These are phyloP conservation scores for Drosophila fulvimacula DNA, from an alignment of 2,888 invertebrate genomes.

Conservation along the genomic window DNA sequence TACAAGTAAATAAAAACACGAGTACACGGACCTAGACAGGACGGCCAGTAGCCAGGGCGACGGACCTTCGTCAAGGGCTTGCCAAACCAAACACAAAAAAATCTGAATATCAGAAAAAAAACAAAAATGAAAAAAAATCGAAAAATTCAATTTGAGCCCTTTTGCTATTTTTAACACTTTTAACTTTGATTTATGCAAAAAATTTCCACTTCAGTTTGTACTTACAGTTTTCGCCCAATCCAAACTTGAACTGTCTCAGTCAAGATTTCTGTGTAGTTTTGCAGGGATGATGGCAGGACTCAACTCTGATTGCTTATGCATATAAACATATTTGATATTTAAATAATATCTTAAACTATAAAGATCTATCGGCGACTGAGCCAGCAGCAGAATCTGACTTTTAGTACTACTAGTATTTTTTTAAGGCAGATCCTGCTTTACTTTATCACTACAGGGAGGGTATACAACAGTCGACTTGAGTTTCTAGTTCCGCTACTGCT, in stretches of 20 bases:
- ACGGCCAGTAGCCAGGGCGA: constrained; percentile 1
- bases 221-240: constrained; percentile 31
- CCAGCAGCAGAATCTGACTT: too few relatives aligned
- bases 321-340: background rate
- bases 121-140: constrained; percentile 40
- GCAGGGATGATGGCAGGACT: background rate
- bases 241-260: background rate
- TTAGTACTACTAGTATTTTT: too few relatives aligned
- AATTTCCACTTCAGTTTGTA: constrained; percentile 76
- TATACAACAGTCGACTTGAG: background rate
- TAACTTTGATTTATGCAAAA: constrained; percentile 78
- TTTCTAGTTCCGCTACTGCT: background rate
- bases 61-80: constrained; percentile 37
- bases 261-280: background rate
- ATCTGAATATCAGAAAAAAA: constrained; percentile 5
- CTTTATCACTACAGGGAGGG: too few relatives aligned
- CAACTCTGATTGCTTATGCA: background rate
- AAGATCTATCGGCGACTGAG: too few relatives aligned
- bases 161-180: constrained; percentile 78
- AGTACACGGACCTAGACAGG: constrained; percentile 37
- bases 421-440: too few relatives aligned
- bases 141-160: constrained; percentile 73
- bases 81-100: constrained; percentile 28
- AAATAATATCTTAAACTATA: background rate
- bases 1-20: constrained; percentile 67